These are phyloP conservation scores for Esox masquinongy DNA, from an alignment of 2,797 vertebrate species.

Conservation along the genomic window DNA sequence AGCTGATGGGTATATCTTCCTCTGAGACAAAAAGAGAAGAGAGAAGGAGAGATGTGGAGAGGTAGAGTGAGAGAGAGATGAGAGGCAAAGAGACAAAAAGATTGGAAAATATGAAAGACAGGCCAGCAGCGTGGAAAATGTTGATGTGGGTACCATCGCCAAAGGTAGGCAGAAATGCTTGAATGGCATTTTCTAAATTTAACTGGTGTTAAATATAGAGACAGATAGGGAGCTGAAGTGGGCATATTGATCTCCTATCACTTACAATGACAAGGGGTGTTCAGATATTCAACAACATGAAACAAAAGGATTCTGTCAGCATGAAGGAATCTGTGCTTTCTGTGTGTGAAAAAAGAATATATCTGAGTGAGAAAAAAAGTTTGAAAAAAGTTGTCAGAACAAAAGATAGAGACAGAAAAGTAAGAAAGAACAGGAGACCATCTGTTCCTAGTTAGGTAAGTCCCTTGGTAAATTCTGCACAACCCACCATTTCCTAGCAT, in stretches of 20 bases:
- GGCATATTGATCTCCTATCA: conserved; percentile 70
- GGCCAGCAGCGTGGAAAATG: conserved; percentile 54
- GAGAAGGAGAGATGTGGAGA: conserved; percentile 48
- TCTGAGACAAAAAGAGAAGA: conserved; percentile 60
- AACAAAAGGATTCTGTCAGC: conserved; percentile 60
- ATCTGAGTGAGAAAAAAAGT: conserved; percentile 32
- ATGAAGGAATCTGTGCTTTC: conserved; percentile 29
- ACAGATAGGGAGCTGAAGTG: conserved; percentile 42
- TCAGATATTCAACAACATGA: conserved; percentile 66
- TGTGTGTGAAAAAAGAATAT: conserved; percentile 20
- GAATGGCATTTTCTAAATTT: conserved; percentile 67
- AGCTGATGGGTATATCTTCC: conserved; percentile 69
- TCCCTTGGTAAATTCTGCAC: conserved; percentile 37
- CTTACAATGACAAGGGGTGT: conserved; percentile 57
- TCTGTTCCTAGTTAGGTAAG: conserved; percentile 60
- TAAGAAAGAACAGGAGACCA: conserved; percentile 40
- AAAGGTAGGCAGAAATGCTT: conserved; percentile 64
- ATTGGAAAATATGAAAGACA: conserved; percentile 8
- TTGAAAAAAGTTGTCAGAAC: conserved; percentile 46
- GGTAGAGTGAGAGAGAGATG: conserved; percentile 37
- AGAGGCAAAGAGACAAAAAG: conserved; percentile 52
- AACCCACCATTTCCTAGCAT: conserved; percentile 38
- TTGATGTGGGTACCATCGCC: conserved; percentile 59
- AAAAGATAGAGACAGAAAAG: conserved; percentile 36
- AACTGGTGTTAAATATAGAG: conserved; percentile 56